Base-by-base conservation (phyloP, 2,888 invertebrate genomes). In the Habrosyne pyritoides region DNA sequence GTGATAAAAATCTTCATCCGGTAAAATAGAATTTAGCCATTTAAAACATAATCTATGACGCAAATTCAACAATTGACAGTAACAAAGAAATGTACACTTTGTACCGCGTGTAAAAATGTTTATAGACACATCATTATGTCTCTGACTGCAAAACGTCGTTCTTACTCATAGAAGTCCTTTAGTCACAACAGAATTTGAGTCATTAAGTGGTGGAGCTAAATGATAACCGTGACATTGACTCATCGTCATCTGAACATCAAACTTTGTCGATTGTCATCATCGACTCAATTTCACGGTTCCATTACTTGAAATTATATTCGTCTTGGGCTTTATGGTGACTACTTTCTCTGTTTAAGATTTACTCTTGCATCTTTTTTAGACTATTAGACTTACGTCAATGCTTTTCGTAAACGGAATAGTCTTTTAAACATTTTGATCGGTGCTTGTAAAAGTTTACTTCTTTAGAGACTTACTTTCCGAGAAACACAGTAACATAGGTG, bases 1-100 rank as follows among this genome's bases (percentile, higher is more conserved):
- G 30, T 28, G 50, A 50, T 50, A 50, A 50, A 28, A 21, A 50
- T 30, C 49, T 49, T 18, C 28, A 18, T 28, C 50, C 50, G 50
- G 50, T 3, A 42, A n/a, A 8, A 18, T 42, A 42, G 18, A 42
- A 18, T 42, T 8, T 18, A 42, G 6, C 18, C 18, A 12, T 42
- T 42, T 42, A 42, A 14, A 42, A 42, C 7, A n/a, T 14, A 14
- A 36, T 36, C n/a, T 18, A 8, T 42, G 42, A 42, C 42, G 42
- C 18, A 18, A 42, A 42, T 18, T 8, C 33, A 33, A 18, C 18
- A 42, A 18, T 18, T 42, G 14, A 18, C 14, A 7, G 14, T 42
- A 18, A 8, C n/a, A 42, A 7, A 18, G 14, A 2, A 42, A 42
- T 18, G 14, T 42, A 8, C 14, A 42, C 18, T 8, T 6, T 42